Conservation (phyloP, 2,797 vertebrate genomes). For the Prionace glauca region DNA sequence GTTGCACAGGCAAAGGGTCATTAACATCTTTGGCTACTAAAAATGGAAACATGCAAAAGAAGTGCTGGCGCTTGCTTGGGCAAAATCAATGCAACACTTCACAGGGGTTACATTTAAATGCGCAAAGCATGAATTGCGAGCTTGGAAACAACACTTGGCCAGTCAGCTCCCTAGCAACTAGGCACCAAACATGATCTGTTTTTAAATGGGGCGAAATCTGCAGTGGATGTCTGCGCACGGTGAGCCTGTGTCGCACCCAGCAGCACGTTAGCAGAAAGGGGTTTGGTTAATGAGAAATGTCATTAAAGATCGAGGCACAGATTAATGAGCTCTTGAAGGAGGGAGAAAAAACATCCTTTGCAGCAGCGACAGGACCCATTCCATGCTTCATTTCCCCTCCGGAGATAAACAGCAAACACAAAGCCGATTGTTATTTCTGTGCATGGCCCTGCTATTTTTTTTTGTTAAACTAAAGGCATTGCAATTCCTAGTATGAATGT, state of each 20-base stretch:
- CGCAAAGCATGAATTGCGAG: slow-evolving; percentile 34
- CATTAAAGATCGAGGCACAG: neutral
- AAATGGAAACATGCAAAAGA: slow-evolving; percentile 41
- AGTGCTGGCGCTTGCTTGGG: slow-evolving; percentile 41
- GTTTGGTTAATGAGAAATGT: neutral
- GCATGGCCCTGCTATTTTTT: neutral
- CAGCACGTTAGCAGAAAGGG: neutral
- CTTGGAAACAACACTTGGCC: slow-evolving; percentile 44
- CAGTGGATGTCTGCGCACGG: slow-evolving; percentile 29
- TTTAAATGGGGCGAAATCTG: slow-evolving; percentile 45
- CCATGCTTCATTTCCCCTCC: neutral
- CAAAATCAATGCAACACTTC: slow-evolving; percentile 44
- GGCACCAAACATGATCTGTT: slow-evolving; percentile 39
- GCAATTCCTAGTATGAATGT: neutral
- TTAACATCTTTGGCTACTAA: slow-evolving; percentile 29
- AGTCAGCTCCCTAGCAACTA: slow-evolving; percentile 53
- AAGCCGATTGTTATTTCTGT: neutral
- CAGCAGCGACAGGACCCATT: too few species aligned
- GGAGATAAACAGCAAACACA: neutral
- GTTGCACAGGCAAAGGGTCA: slow-evolving; percentile 41
- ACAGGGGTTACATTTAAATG: slow-evolving; percentile 46
- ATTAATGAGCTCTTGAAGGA: neutral
- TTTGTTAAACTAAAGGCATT: neutral
- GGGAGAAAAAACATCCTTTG: neutral
- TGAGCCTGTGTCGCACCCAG: slow-evolving; percentile 41